A percentile compares a stretch with the other conserved stretches of the same genome.
phyloP scores from a whole-genome alignment of 1,140 invertebrate species.

The Papilio aristodemus region DNA sequence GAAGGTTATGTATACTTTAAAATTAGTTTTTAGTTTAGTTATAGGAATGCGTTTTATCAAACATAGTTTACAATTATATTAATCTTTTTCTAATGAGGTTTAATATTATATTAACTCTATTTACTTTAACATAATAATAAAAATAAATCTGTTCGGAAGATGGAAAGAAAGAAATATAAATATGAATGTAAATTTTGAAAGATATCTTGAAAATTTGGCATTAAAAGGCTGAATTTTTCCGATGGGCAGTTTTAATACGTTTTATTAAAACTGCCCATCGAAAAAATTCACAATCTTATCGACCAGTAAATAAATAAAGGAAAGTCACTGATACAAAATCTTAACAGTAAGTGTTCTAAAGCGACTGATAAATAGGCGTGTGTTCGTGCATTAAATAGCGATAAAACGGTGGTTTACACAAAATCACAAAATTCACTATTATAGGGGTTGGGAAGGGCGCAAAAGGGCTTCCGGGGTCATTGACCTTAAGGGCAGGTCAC shows the following conservation, averaged over 20 bases:
- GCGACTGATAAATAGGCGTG: conserved; percentile 12
- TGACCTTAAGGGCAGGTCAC: conserved; percentile 44
- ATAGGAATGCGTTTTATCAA: neutral
- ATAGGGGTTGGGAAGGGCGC: conserved; percentile 32
- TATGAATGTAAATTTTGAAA: no score
- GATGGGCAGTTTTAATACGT: no score
- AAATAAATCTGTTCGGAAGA: no score
- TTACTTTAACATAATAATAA: no score
- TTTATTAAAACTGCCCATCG: no score
- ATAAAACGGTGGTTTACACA: conserved; percentile 32
- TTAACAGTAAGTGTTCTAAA: neutral
- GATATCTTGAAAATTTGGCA: no score
- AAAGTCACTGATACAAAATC: neutral
- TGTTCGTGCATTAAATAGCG: conserved; percentile 15
- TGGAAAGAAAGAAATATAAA: no score
- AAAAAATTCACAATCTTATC: no score
- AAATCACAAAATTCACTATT: conserved; percentile 34
- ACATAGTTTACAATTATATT: no score
- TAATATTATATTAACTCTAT: no score
- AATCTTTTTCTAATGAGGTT: no score
- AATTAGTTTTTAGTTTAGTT: neutral
- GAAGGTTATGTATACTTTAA: neutral
- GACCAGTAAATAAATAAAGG: neutral
- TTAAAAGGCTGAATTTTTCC: no score
- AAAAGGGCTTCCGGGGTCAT: conserved; percentile 44